These are phyloP conservation scores for Charadrius vociferus DNA, from an alignment of 2,113 vertebrate genomes.

Conservation along the genomic window DNA sequence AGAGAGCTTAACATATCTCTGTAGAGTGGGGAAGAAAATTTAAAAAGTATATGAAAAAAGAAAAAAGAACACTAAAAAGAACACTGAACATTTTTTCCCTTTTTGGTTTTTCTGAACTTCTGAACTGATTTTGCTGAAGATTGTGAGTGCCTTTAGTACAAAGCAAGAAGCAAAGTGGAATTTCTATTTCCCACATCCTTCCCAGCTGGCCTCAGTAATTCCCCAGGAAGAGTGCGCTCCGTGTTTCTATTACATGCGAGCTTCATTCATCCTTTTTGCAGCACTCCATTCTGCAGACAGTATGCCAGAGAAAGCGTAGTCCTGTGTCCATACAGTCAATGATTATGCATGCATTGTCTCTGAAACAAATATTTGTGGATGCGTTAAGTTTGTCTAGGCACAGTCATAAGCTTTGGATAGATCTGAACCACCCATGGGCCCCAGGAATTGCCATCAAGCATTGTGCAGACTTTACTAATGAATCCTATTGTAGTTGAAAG, in stretches of 20 bases:
- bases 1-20: background rate
- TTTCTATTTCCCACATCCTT: background rate
- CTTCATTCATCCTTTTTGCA: background rate
- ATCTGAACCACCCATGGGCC: background rate
- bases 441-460: background rate
- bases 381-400: background rate
- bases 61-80: background rate
- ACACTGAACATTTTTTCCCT: rapidly evolving
- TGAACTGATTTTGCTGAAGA: background rate
- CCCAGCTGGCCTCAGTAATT: background rate
- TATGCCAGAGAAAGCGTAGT: background rate
- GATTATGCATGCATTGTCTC: background rate
- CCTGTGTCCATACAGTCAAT: background rate
- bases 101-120: background rate
- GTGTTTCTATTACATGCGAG: background rate
- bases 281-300: background rate
- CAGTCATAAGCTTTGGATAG: background rate
- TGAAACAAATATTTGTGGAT: background rate
- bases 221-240: background rate
- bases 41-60: background rate
- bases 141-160: background rate
- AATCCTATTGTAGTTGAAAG: background rate
- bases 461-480: background rate
- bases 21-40: background rate
- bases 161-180: background rate